These are phyloP conservation scores for Erebia ligea DNA, from an alignment of 2,888 invertebrate species.

Conservation along the genomic window DNA sequence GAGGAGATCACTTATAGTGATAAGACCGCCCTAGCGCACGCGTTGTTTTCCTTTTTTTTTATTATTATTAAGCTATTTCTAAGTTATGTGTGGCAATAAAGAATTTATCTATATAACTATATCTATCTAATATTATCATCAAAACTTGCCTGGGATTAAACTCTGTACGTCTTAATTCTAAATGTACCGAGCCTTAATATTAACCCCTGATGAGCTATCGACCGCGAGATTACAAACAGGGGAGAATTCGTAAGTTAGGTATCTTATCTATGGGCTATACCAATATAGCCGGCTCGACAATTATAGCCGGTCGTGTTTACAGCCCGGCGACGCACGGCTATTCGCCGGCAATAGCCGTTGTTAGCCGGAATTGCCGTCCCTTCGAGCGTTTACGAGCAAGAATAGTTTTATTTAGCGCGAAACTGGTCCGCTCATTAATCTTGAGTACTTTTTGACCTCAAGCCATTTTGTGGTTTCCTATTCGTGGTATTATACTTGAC, in stretches of 20 bases:
- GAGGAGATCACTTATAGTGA: too few relatives aligned
- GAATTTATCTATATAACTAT: too few relatives aligned
- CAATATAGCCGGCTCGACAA: conserved; percentile 5
- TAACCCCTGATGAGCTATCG: too few relatives aligned
- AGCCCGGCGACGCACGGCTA: conserved; percentile 15
- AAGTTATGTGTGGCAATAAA: too few relatives aligned
- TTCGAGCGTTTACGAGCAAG: conserved; percentile 19
- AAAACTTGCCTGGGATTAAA: too few relatives aligned
- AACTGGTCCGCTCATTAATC: conserved; percentile 42
- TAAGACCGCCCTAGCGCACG: too few relatives aligned
- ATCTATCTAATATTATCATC: too few relatives aligned
- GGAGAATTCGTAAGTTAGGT: neutral
- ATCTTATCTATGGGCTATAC: neutral
- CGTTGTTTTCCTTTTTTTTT: too few relatives aligned
- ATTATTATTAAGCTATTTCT: too few relatives aligned
- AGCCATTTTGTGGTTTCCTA: conserved; percentile 4
- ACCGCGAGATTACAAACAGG: too few relatives aligned
- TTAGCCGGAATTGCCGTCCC: conserved; percentile 18
- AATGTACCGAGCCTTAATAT: too few relatives aligned
- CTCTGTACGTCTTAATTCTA: too few relatives aligned
- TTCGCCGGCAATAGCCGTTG: conserved; percentile 21
- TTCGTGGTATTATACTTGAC: neutral
- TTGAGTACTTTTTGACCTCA: conserved; percentile 25
- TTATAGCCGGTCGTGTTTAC: conserved; percentile 10
- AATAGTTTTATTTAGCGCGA: conserved; percentile 35